Conservation (phyloP, 2,888 invertebrate species). For the Leucoma salicis region DNA sequence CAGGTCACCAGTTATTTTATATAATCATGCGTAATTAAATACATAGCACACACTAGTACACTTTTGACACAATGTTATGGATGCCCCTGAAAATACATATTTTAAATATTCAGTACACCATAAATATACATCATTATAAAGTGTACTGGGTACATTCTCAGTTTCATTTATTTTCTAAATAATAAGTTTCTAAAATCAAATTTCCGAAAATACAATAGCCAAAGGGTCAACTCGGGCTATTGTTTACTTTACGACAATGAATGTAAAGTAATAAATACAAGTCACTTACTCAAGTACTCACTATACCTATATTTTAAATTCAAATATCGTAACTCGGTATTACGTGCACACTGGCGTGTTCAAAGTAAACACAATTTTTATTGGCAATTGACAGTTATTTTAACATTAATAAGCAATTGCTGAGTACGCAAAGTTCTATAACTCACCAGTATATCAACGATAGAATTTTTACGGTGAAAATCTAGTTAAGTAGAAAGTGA, state of each 20-base stretch:
- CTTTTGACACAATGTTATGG: no score
- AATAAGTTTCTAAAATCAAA: background rate
- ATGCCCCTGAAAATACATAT: no score
- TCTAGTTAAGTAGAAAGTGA: no score
- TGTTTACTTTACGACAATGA: constrained; percentile 6
- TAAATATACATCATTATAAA: no score
- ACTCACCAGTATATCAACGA: no score
- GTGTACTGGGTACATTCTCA: no score
- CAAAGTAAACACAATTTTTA: background rate
- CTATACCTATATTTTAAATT: constrained; percentile 6
- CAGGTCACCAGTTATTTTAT: no score
- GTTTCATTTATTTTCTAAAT: no score
- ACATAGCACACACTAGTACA: no score
- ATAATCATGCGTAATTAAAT: no score
- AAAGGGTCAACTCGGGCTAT: constrained; percentile 3
- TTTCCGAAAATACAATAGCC: constrained; percentile 7
- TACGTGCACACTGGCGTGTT: background rate
- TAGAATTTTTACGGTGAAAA: no score
- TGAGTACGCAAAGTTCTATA: background rate
- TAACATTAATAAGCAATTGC: background rate
- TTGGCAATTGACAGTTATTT: background rate
- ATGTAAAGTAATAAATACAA: constrained; percentile 1
- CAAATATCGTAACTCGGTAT: constrained; percentile 2
- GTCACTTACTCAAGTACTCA: background rate
- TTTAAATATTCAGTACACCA: no score